Evolutionary conservation across 2,888 invertebrate genomes (phyloP), one percentile per base, ranked within the genome.

Genomic region (Dolichopus griseipennis): DNA sequence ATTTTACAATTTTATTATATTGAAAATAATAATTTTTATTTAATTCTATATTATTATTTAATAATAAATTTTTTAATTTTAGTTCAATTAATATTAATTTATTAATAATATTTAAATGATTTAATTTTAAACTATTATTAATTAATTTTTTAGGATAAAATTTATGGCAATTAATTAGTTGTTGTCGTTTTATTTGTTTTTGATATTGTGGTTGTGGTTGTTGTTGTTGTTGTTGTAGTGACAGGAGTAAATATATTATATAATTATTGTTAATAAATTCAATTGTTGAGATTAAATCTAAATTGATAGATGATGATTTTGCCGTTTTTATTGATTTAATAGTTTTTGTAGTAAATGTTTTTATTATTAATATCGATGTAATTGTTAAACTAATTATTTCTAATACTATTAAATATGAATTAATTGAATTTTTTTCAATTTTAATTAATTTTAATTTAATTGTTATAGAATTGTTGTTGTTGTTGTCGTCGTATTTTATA

Each of bases 381-480:
- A 66, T 65, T 68, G 64, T 68, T 64, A 67, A 65, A 62, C 22
- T 68, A 64, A 69, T 65, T 66, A 61, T 68, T 66, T 27, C 33
- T 43, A 52, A 27, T 33, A 22, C 34, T 33, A 34, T 33, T 64
- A 15, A 12, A 9, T 10, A 64, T 27, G 34, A 33, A 37, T 20
- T 61, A 20, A 27, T 27, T 27, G 27, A 33, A 61, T 68, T 64
- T 61, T 21, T 34, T 41, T 27, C 3, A 52, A 37, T 66, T 43
- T 21, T 21, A 52, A 66, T n/a, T 52, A 21, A 6, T 12, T 34
- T 37, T n/a, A 18, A 18, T 65, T 41, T 27, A 52, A 41, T 22
- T 41, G 34, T 9, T 65, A 4, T 34, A 34, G 34, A 34, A 34
- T n/a, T n/a, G n/a, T n/a, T n/a, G n/a, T n/a, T n/a, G n/a, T n/a